Base-by-base conservation (phyloP, 30 jellyfish, hydroid and myxozoan species). In the Morbakka virulenta region DNA sequence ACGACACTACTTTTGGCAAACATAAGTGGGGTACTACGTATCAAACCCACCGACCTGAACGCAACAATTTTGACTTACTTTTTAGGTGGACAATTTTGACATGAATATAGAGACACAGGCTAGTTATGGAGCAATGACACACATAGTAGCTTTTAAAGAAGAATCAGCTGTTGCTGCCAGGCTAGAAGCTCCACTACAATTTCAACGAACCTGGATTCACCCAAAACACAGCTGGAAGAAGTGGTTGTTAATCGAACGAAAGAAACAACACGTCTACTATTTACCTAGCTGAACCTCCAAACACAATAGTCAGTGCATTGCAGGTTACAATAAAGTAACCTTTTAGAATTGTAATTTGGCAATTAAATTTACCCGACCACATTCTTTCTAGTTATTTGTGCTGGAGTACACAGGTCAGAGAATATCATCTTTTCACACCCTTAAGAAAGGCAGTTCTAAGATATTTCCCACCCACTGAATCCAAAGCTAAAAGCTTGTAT, bases 401-500 rank as follows among this genome's bases (percentile, higher is more conserved):
- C 48, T 71, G 83, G 83, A 24, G 75, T 50, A 41, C 75, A 0
- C 6, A 1, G 49, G 83, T 25, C 29, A 71, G 83, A 48, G 48
- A 35, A 76, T 35, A 24, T 13, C 26, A 74, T 26, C 33, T 76
- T 13, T 28, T 35, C 26, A 12, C 72, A 24, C 29, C 36, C 36
- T 24, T 47, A 24, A 9, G 49, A 28, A 71, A 71, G 49, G 49
- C 83, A 1, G 75, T n/a, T 3, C 2, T 35, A 52, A 71, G 76
- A 35, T 71, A 67, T 28, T 24, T 67, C 69, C 79, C 79, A 67
- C 79, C 79, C 20, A 67, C 32, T 28, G n/a, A n/a, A n/a, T n/a
- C n/a, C n/a, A n/a, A n/a, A 13, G 79, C 32, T 4, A 67, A 67
- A 24, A 2, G 32, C 21, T 67, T 27, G 21, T 26, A n/a, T 1